phyloP scores from a whole-genome alignment of 2,113 vertebrate species.

The Suricata suricatta region DNA sequence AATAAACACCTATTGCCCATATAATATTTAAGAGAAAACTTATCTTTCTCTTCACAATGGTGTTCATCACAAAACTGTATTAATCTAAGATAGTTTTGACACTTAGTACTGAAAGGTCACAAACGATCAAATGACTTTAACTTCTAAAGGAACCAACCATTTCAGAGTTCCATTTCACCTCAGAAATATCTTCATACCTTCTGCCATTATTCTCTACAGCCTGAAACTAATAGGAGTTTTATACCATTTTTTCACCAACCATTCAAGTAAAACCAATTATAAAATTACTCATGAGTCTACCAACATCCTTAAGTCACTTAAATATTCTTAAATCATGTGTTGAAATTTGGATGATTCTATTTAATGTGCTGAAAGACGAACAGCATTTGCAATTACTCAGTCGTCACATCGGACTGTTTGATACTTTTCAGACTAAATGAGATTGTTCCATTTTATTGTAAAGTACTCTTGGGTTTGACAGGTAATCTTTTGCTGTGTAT shows the following conservation, averaged over 20 bases:
- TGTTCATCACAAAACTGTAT: background rate
- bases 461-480: background rate
- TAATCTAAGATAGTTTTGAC: background rate
- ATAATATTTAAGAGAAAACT: background rate
- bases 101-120: fast-evolving
- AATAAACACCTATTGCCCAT: background rate
- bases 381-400: background rate
- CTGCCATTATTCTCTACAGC: background rate
- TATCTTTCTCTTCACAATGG: background rate
- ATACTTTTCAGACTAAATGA: background rate
- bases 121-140: background rate
- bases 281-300: background rate
- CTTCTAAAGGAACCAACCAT: fast-evolving
- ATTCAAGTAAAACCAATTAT: background rate
- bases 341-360: conserved; percentile 29
- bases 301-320: background rate
- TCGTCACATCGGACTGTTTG: background rate
- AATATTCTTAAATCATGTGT: background rate
- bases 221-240: background rate
- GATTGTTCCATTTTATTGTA: background rate
- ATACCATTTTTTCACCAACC: conserved; percentile 12
- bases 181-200: background rate
- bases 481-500: background rate
- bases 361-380: background rate
- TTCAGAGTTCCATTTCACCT: fast-evolving